Conservation (phyloP, 2,888 invertebrate genomes). For the Graphium colonna region DNA sequence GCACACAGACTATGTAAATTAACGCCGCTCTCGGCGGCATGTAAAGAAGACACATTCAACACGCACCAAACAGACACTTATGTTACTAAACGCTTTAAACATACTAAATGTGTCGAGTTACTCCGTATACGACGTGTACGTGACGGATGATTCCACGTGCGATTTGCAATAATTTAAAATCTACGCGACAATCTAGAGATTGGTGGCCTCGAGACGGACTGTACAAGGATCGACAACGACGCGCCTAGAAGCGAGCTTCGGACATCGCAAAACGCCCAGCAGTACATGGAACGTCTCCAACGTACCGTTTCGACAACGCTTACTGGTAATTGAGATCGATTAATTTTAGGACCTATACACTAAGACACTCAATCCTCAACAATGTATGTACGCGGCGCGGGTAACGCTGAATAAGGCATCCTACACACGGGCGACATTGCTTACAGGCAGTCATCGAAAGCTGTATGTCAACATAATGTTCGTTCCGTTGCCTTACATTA, state of each 20-base stretch:
- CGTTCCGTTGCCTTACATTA: slow-evolving; percentile 25
- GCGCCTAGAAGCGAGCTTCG: slow-evolving; percentile 30
- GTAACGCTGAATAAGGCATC: slow-evolving; percentile 78
- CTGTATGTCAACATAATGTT: slow-evolving; percentile 28
- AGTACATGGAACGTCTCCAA: slow-evolving; percentile 47
- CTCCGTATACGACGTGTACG: slow-evolving; percentile 28
- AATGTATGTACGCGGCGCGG: slow-evolving; percentile 70
- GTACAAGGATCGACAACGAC: slow-evolving; percentile 35
- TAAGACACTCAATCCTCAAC: slow-evolving; percentile 63
- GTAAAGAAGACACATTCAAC: slow-evolving; percentile 74
- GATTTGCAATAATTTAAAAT: slow-evolving; percentile 25
- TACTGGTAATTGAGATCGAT: slow-evolving; percentile 76
- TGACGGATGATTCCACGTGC: slow-evolving; percentile 33
- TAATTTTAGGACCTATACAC: slow-evolving; percentile 67
- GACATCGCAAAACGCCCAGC: slow-evolving; percentile 41
- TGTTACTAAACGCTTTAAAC: slow-evolving; percentile 48
- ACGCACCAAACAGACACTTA: slow-evolving; percentile 67
- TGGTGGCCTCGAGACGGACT: slow-evolving; percentile 51
- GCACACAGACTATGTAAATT: slow-evolving; percentile 64
- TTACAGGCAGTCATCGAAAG: slow-evolving; percentile 44
- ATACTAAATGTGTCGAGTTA: slow-evolving; percentile 41
- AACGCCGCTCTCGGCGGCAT: slow-evolving; percentile 66
- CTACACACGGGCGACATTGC: slow-evolving; percentile 46
- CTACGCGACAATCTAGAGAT: slow-evolving; percentile 39
- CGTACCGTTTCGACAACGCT: slow-evolving; percentile 63